Base-by-base conservation (phyloP, 2,113 vertebrate species). In the Thunnus maccoyii region DNA sequence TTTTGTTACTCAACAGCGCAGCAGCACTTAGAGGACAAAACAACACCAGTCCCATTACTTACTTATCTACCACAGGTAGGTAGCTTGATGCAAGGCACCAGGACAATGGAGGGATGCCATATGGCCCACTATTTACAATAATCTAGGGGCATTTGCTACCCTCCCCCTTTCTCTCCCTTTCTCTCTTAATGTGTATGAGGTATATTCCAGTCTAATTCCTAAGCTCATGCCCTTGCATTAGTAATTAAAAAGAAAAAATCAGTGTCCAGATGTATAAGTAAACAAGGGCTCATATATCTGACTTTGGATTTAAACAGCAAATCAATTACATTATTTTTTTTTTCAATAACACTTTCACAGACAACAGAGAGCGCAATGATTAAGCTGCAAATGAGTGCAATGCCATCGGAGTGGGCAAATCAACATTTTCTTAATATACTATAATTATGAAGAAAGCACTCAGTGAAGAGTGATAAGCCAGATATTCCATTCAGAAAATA, bases 171-270 rank as follows among this genome's bases (percentile, higher is more conserved):
- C 70, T 82, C 83, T 76, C 82, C 71, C 78, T 89, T 82, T 86
- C 77, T 88, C 91, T 92, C 90, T 90, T 91, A 88, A 90, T 93
- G 88, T 93, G 91, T 88, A 89, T 89, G 83, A 91, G 91, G 94
- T 94, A 89, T 89, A 92, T 91, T 88, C 86, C 80, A 82, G 78
- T 91, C 82, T 95, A 95, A 95, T 94, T 93, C 93, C 91, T 95
- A 94, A 95, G 91, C 94, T 93, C 75, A 82, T 83, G 87, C 74
- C 86, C 88, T 90, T 91, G 93, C 94, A 95, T 95, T 94, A 94
- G 91, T 95, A 95, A 95, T 96, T 95, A 95, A 94, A 96, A 94
- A 93, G 80, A 77, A 92, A 92, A 91, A 94, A 89, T 84, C 90
- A 82, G 86, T 72, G 86, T 89, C 86, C 93, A 94, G 92, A 95